Conservation (phyloP, 1,140 invertebrate genomes). For the Achroia grisella region DNA sequence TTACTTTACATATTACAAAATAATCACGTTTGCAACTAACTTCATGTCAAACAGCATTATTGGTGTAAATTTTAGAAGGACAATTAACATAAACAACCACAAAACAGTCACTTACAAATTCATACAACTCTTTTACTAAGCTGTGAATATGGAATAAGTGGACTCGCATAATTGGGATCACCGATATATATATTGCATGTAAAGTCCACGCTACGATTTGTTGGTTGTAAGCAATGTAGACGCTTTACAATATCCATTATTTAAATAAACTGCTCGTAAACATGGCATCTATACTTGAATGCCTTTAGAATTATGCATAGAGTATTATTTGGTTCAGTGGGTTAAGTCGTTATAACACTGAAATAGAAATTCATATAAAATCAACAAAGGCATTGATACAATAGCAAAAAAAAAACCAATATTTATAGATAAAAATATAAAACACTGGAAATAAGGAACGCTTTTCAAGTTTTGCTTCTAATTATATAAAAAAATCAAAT, state of each 20-base stretch:
- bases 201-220: neutral
- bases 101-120: neutral
- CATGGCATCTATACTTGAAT: neutral
- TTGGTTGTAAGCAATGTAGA: conserved; percentile 3
- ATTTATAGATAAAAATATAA: neutral
- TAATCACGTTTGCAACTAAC: neutral
- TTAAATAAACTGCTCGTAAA: conserved; percentile 3
- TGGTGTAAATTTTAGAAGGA: too few relatives aligned
- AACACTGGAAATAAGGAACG: too few relatives aligned
- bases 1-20: neutral
- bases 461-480: too few relatives aligned
- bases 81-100: neutral
- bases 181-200: neutral
- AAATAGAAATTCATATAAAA: neutral
- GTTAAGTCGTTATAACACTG: neutral
- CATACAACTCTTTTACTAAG: neutral
- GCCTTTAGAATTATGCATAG: neutral
- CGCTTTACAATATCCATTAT: conserved; percentile 1
- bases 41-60: too few relatives aligned
- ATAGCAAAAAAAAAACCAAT: neutral
- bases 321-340: neutral
- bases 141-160: neutral
- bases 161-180: neutral
- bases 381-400: neutral
- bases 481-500: too few relatives aligned